Conservation (phyloP, 2,113 vertebrate genomes). For the Poeciliopsis retropinna region DNA sequence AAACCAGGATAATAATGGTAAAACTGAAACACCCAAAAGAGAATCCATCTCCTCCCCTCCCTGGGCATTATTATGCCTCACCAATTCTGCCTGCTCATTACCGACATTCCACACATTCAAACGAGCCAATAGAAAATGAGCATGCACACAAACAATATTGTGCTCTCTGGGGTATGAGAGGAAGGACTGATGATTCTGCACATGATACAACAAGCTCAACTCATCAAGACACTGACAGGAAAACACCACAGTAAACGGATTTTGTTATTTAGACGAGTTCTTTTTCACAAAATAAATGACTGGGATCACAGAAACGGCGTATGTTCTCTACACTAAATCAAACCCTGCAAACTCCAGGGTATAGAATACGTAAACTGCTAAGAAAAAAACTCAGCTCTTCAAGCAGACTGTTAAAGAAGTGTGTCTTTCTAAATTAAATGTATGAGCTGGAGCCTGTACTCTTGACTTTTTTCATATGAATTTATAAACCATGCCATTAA, state of each 20-base stretch:
- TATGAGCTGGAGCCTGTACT: constrained; percentile 52
- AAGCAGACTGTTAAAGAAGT: constrained; percentile 58
- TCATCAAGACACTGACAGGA: constrained; percentile 40
- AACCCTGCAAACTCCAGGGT: constrained; percentile 18
- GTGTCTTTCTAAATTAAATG: constrained; percentile 56
- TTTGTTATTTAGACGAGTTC: constrained; percentile 36
- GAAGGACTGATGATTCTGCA: constrained; percentile 39
- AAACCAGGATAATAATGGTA: constrained; percentile 63
- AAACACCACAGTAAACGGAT: constrained; percentile 39
- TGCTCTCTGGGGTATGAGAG: constrained; percentile 35
- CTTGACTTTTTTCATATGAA: constrained; percentile 68
- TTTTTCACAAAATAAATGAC: constrained; percentile 32
- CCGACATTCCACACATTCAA: constrained; percentile 54
- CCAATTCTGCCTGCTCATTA: constrained; percentile 66
- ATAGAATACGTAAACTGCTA: constrained; percentile 53
- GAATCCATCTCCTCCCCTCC: constrained; percentile 63
- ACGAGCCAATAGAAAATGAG: constrained; percentile 64
- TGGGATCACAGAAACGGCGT: constrained; percentile 17
- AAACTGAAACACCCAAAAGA: constrained; percentile 55
- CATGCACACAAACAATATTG: constrained; percentile 45
- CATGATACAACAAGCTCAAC: constrained; percentile 37
- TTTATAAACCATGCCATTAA: constrained; percentile 75
- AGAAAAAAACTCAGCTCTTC: constrained; percentile 61
- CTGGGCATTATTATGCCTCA: constrained; percentile 61
- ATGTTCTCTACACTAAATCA: constrained; percentile 8